Conservation (phyloP, 2,888 invertebrate species). For the Pilophorus perplexus region DNA sequence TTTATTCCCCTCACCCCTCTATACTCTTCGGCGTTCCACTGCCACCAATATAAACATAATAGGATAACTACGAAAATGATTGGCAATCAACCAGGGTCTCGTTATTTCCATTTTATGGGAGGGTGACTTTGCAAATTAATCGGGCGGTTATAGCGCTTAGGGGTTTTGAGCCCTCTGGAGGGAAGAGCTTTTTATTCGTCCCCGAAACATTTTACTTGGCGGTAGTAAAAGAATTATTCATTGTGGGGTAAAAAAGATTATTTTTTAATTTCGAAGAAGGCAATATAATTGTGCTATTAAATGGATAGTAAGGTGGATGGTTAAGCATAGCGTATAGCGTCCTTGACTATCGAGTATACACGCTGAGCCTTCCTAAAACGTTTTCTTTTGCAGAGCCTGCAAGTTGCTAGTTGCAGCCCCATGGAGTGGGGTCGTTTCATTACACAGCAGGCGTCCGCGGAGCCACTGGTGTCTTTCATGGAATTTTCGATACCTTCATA, state of each 20-base stretch:
- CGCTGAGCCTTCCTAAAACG: too few relatives aligned
- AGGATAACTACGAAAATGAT: slow-evolving; percentile 24
- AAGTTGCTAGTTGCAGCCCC: too few relatives aligned
- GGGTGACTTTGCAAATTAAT: slow-evolving; percentile 39
- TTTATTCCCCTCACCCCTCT: too few relatives aligned
- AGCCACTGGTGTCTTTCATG: too few relatives aligned
- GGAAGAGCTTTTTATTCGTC: slow-evolving; percentile 6
- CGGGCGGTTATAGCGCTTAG: slow-evolving; percentile 22
- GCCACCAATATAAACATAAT: slow-evolving; percentile 8
- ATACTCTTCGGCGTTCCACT: too few relatives aligned
- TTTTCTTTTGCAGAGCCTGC: too few relatives aligned
- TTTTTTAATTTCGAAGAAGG: not conserved
- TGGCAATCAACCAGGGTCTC: slow-evolving; percentile 25
- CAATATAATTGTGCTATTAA: slow-evolving; percentile 26
- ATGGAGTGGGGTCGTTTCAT: too few relatives aligned
- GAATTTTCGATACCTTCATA: too few relatives aligned
- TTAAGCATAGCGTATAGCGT: not conserved
- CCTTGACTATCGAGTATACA: not conserved
- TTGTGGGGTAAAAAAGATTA: not conserved
- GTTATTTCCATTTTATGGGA: slow-evolving; percentile 32
- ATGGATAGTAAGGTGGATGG: not conserved
- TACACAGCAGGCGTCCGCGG: too few relatives aligned
- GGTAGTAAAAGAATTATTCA: slow-evolving; percentile 12
- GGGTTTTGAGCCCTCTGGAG: not conserved
- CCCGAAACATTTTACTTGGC: slow-evolving; percentile 16